A percentile compares a stretch with the other conserved stretches of the same genome.
phyloP scores from a whole-genome alignment of 1,140 invertebrate genomes.

The Drosophila mauritiana region DNA sequence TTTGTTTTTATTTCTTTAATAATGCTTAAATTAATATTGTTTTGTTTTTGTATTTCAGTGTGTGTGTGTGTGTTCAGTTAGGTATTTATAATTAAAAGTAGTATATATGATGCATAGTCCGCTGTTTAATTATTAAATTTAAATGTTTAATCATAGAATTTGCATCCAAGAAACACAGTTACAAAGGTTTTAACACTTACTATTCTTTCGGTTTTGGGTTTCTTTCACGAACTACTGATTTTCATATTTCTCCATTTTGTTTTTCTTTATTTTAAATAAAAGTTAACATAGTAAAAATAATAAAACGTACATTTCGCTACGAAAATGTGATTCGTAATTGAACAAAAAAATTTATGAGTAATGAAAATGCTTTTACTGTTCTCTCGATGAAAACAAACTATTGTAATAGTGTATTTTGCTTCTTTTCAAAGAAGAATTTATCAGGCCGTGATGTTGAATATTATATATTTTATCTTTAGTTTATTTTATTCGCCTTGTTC shows the following conservation, averaged over 20 bases:
- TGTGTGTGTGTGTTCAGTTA: conserved; percentile 46
- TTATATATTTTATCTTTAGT: conserved; percentile 9
- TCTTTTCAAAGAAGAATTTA: conserved; percentile 14
- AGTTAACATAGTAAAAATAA: conserved; percentile 75
- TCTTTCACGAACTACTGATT: conserved; percentile 51
- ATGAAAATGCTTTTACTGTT: conserved; percentile 60
- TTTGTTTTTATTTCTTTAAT: conserved; percentile 39
- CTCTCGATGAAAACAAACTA: conserved; percentile 42
- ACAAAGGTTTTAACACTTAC: conserved; percentile 49
- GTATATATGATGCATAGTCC: conserved; percentile 54
- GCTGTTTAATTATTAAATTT: conserved; percentile 68
- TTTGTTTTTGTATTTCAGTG: conserved; percentile 36
- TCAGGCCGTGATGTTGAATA: conserved; percentile 32
- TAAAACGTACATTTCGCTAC: conserved; percentile 48
- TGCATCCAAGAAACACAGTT: conserved; percentile 69
- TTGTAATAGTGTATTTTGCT: conserved; percentile 26
- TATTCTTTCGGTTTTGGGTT: conserved; percentile 39
- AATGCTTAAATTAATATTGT: conserved; percentile 43
- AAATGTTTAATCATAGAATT: conserved; percentile 53
- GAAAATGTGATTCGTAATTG: conserved; percentile 29
- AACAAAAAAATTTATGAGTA: conserved; percentile 51
- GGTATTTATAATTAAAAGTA: conserved; percentile 53
- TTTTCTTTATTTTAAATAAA: conserved; percentile 65
- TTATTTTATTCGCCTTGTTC: conserved; percentile 19
- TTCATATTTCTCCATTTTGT: conserved; percentile 40